Conservation (phyloP, 2,113 vertebrate species). For the Monopterus albus region DNA sequence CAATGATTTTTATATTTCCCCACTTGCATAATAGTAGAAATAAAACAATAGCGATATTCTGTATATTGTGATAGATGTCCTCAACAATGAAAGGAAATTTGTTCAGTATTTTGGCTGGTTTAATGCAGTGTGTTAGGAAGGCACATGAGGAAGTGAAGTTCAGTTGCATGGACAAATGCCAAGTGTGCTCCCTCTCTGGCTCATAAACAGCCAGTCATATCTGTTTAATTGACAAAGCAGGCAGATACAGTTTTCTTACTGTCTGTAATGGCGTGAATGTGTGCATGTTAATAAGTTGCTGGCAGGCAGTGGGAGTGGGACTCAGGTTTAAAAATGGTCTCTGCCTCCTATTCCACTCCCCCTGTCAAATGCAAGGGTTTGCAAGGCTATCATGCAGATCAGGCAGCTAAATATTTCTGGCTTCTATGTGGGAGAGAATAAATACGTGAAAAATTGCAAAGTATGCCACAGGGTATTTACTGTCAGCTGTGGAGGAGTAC, state of each 20-base stretch:
- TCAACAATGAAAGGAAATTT: no score
- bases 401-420: constrained; percentile 38
- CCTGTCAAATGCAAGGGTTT: constrained; percentile 55
- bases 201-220: no score
- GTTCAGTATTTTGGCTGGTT: no score
- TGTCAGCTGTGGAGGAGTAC: constrained; percentile 53
- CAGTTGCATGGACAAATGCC: no score
- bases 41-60: no score
- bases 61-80: no score
- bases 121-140: no score
- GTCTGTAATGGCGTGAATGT: not conserved
- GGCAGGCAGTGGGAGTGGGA: constrained; percentile 48
- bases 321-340: constrained; percentile 55
- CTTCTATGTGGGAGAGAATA: constrained; percentile 52
- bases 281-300: constrained; percentile 29
- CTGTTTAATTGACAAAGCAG: no score
- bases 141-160: no score
- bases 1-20: no score
- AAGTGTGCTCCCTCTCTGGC: no score
- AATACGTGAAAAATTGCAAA: constrained; percentile 55
- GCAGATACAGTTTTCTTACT: not conserved
- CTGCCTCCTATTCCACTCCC: constrained; percentile 29
- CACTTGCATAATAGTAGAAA: no score
- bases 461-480: constrained; percentile 53
- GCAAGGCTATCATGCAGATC: constrained; percentile 43